A percentile compares a stretch with the other conserved stretches of the same genome.
Evolutionary conservation across 2,888 invertebrate genomes (phyloP).

Genomic region (Crepidodera aurea): DNA sequence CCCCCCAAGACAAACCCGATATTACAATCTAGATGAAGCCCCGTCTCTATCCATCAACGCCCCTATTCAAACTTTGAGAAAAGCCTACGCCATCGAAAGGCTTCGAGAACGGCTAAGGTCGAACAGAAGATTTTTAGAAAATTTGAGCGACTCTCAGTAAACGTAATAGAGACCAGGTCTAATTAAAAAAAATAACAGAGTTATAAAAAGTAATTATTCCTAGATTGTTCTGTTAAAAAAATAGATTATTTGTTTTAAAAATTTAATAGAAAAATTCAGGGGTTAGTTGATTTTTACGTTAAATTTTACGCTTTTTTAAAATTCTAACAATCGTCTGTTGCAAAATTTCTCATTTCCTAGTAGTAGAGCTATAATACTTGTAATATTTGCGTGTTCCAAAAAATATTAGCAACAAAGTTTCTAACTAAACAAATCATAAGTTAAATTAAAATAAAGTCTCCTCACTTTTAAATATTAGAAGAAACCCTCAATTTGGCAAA

Average conservation of each 20-base stretch:
- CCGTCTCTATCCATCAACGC: conserved; percentile 49
- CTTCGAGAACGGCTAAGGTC: conserved; percentile 42
- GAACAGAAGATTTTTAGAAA: conserved; percentile 46
- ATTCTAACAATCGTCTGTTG: too few species aligned
- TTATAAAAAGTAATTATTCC: conserved; percentile 7
- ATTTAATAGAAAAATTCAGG: not conserved
- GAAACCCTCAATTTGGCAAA: too few species aligned
- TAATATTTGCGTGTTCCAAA: too few species aligned
- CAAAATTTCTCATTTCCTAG: too few species aligned
- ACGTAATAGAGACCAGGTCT: conserved; percentile 4
- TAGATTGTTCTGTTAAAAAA: conserved; percentile 11
- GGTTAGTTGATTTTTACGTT: not conserved
- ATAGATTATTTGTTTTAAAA: not conserved
- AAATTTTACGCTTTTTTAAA: too few species aligned
- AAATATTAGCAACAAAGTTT: too few species aligned
- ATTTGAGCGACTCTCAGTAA: conserved; percentile 39
- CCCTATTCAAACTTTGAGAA: conserved; percentile 44
- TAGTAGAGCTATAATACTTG: too few species aligned
- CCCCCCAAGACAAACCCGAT: conserved; percentile 28
- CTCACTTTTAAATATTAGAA: too few species aligned
- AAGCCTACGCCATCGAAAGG: conserved; percentile 42
- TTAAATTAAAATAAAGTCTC: too few species aligned
- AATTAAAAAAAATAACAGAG: conserved; percentile 1
- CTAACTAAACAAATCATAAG: too few species aligned
- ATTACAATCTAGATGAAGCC: conserved; percentile 31